Evolutionary conservation across 2,797 vertebrate species (phyloP).

Genomic region (Gymnodraco acuticeps): DNA sequence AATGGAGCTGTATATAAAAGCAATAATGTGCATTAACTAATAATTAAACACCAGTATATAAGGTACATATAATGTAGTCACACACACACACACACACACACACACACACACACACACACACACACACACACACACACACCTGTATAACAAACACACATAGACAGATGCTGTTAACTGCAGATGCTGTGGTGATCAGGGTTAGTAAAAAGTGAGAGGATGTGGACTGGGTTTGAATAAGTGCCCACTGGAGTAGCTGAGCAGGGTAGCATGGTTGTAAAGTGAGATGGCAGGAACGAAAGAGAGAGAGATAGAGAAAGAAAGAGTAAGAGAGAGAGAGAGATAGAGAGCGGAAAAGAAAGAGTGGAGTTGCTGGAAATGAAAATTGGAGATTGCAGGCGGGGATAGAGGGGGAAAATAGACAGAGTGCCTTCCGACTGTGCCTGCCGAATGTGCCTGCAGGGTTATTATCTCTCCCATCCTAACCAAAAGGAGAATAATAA

Average conservation of each 20-base stretch:
- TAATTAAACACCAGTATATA: neutral
- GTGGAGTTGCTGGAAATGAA: conserved; percentile 60
- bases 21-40: neutral
- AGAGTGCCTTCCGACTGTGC: conserved; percentile 37
- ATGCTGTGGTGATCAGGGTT: conserved; percentile 55
- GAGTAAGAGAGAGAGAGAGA: conserved; percentile 35
- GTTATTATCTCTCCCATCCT: conserved; percentile 75
- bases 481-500: conserved; percentile 80
- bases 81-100: conserved; percentile 4
- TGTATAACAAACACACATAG: conserved; percentile 4
- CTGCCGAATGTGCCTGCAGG: conserved; percentile 62
- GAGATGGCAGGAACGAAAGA: conserved; percentile 22
- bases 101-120: neutral
- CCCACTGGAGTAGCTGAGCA: conserved; percentile 53
- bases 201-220: conserved; percentile 69
- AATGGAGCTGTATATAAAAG: neutral
- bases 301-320: conserved; percentile 21
- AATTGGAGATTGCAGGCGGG: conserved; percentile 55
- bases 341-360: conserved; percentile 25
- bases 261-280: conserved; percentile 37
- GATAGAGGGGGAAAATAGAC: conserved; percentile 52
- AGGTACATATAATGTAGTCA: neutral
- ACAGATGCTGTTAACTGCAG: conserved; percentile 46
- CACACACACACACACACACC: neutral
- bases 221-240: conserved; percentile 67